These are phyloP conservation scores for Eumerus sabulonum DNA, from an alignment of 2,888 invertebrate species.

Conservation along the genomic window DNA sequence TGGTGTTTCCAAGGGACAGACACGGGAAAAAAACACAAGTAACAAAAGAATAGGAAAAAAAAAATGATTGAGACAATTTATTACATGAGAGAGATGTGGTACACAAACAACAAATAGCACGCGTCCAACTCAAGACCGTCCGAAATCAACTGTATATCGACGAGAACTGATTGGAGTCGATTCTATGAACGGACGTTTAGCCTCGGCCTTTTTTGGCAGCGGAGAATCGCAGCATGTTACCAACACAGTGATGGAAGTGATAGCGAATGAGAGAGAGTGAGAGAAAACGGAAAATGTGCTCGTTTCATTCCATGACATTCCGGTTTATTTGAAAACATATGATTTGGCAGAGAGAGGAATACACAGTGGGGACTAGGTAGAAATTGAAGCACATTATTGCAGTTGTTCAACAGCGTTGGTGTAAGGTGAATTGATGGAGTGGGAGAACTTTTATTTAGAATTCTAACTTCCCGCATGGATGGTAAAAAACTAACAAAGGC, in stretches of 20 bases:
- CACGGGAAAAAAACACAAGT: conserved; percentile 50
- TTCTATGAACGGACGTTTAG: conserved; percentile 41
- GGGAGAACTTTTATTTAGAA: too few relatives aligned
- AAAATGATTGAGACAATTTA: conserved; percentile 31
- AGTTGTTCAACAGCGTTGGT: too few relatives aligned
- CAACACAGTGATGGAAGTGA: neutral
- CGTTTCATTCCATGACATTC: conserved; percentile 31
- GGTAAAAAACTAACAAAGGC: too few relatives aligned
- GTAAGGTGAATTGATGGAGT: too few relatives aligned
- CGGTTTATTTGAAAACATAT: conserved; percentile 51
- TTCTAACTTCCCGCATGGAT: too few relatives aligned
- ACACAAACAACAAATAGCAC: conserved; percentile 49
- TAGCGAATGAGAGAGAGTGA: neutral
- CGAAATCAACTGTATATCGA: conserved; percentile 64
- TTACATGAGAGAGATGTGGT: conserved; percentile 60
- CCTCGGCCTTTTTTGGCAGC: conserved; percentile 20
- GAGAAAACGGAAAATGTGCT: conserved; percentile 14
- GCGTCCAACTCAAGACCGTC: conserved; percentile 26
- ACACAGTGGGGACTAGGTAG: neutral
- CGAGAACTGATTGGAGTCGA: conserved; percentile 56
- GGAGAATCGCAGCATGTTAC: neutral
- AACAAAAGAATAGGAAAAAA: conserved; percentile 51
- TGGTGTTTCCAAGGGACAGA: conserved; percentile 55
- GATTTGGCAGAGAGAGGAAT: conserved; percentile 17
- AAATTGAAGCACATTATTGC: too few relatives aligned